Evolutionary conservation across 2,888 invertebrate species (phyloP), one percentile per base, ranked within the genome.

Genomic region (Pyrgus malvae): DNA sequence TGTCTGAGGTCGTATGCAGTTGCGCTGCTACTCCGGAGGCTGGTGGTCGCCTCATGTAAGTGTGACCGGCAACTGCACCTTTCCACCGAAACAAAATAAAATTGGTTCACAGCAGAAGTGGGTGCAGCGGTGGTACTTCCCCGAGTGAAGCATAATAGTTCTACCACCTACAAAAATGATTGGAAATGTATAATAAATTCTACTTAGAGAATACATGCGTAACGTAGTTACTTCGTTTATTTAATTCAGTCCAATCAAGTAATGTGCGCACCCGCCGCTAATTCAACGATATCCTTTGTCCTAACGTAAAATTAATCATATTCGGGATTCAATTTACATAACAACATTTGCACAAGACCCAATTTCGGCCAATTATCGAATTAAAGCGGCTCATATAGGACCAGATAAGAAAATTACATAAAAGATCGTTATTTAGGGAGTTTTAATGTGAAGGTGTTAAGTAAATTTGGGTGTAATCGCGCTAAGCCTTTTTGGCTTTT

Each of bases 391-490:
- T 70, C 62, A 57, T 72, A 68, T 68, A 67, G 4, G 38, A 27
- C 66, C 66, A 59, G 80, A 83, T 83, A 80, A 81, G 83, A 76
- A 78, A 86, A 88, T 88, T 80, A 76, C 70, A 80, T 85, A 84
- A 84, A 65, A 77, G 66, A 73, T 74, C 80, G 83, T 86, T 80
- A 88, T 88, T 4, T 86, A 87, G 74, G 74, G 73, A 76, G 77
- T 76, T 40, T 81, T 81, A 86, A 84, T 81, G 82, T 77, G 83
- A 82, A 79, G 81, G 89, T 89, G 90, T 88, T 90, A 90, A 91
- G 90, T 91, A 90, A 90, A 91, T 91, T 90, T 89, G 83, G 72
- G 77, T 88, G 89, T 90, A 89, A 90, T 90, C 88, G 81, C 73
- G 76, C 74, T 83, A 83, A 89, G 80, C 84, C 86, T 84, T 90